These are phyloP conservation scores for Hypolimnas misippus DNA, from an alignment of 2,888 invertebrate genomes.

Conservation along the genomic window DNA sequence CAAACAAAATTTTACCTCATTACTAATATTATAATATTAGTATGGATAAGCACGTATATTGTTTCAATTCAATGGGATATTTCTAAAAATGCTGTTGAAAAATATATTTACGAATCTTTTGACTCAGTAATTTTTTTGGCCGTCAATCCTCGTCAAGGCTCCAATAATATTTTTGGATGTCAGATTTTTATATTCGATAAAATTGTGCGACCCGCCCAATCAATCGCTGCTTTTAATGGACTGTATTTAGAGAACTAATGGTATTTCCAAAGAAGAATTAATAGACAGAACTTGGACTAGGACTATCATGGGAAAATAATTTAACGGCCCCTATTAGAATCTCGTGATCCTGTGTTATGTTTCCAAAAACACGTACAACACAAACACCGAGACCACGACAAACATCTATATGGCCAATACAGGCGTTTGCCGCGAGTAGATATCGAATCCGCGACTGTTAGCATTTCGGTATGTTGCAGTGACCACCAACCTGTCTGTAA, in stretches of 20 bases:
- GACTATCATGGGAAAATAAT: not conserved
- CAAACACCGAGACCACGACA: no score
- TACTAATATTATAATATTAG: no score
- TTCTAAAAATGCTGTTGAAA: not conserved
- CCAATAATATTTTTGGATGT: slow-evolving; percentile 61
- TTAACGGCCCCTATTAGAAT: no score
- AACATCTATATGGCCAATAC: no score
- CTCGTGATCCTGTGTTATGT: no score
- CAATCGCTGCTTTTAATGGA: slow-evolving; percentile 69
- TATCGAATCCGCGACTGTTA: no score
- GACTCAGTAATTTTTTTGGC: slow-evolving; percentile 49
- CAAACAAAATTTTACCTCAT: no score
- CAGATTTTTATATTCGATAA: slow-evolving; percentile 64
- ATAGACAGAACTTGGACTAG: not conserved
- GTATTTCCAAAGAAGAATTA: slow-evolving; percentile 55
- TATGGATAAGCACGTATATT: not conserved
- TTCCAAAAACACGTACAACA: no score
- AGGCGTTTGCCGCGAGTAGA: no score
- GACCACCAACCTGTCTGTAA: no score
- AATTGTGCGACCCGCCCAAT: slow-evolving; percentile 62
- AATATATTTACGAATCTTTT: slow-evolving; percentile 26
- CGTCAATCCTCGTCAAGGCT: slow-evolving; percentile 64
- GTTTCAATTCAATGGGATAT: no score
- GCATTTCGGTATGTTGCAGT: no score
- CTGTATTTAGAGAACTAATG: slow-evolving; percentile 69